Percentiles rank a stretch among this genome's conserved stretches.
Conservation (phyloP, 2,888 invertebrate genomes). For the Orthonychiurus folsomi region DNA sequence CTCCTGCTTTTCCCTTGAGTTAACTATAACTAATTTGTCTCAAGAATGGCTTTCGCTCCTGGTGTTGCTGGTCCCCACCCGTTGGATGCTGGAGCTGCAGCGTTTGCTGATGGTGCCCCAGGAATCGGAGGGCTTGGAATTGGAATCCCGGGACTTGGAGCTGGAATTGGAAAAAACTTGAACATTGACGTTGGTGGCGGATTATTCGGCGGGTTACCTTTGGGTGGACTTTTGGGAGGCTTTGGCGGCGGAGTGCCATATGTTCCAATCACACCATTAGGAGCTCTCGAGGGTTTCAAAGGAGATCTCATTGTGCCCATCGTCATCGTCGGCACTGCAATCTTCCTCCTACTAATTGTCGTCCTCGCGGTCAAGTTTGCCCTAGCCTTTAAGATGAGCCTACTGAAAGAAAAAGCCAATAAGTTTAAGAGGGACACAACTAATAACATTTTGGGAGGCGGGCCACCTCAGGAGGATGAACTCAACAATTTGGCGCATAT, state of each 20-base stretch:
- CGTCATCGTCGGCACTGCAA: slow-evolving; percentile 36
- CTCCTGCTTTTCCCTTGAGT: no score
- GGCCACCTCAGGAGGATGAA: slow-evolving; percentile 18
- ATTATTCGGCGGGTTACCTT: not conserved
- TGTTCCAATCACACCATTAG: slow-evolving; percentile 37
- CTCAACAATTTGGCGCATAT: slow-evolving; percentile 26
- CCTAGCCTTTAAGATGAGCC: slow-evolving; percentile 30
- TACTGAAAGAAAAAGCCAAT: slow-evolving; percentile 16
- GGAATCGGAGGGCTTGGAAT: not conserved
- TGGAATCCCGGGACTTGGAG: not conserved
- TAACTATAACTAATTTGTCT: no score
- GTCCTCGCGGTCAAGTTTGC: slow-evolving; percentile 39
- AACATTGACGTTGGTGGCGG: slow-evolving; percentile 3
- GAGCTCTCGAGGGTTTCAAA: slow-evolving; percentile 34
- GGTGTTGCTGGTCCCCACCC: no score
- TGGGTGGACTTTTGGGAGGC: slow-evolving; percentile 7
- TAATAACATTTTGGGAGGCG: slow-evolving; percentile 2
- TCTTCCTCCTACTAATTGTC: slow-evolving; percentile 35
- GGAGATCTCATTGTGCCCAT: slow-evolving; percentile 39
- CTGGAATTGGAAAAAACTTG: slow-evolving; percentile 8
- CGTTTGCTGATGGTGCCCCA: not conserved
- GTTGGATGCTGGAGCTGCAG: not conserved
- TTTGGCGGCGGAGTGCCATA: slow-evolving; percentile 30
- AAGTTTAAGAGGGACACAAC: slow-evolving; percentile 5
- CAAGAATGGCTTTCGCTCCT: no score